Evolutionary conservation across 1,140 invertebrate genomes (phyloP).

Genomic region (Luehdorfia chinensis): DNA sequence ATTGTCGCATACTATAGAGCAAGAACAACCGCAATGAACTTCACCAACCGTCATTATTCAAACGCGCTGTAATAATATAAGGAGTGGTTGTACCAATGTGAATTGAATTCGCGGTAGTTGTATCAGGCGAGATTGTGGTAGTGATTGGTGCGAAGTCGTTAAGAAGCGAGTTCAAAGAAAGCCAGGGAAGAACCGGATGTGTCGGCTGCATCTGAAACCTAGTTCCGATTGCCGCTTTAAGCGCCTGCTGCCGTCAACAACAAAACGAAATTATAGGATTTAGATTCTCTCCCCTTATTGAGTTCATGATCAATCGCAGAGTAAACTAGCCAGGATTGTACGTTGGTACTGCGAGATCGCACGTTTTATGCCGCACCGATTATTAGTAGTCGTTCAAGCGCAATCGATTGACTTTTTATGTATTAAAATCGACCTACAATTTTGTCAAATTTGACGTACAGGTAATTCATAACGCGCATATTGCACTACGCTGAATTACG

Average conservation of each 20-base stretch:
- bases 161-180: slow-evolving; percentile 40
- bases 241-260: slow-evolving; percentile 50
- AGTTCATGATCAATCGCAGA: slow-evolving; percentile 62
- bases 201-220: slow-evolving; percentile 61
- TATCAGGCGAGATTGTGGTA: slow-evolving; percentile 5
- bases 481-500: no score
- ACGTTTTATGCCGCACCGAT: slow-evolving; percentile 39
- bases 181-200: slow-evolving; percentile 43
- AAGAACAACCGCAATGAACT: no score
- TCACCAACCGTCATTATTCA: slow-evolving; percentile 33
- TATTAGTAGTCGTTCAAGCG: slow-evolving; percentile 44
- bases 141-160: slow-evolving; percentile 4
- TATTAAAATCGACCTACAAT: slow-evolving; percentile 32
- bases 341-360: slow-evolving; percentile 48
- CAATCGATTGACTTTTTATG: slow-evolving; percentile 38
- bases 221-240: slow-evolving; percentile 50
- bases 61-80: slow-evolving; percentile 18
- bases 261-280: slow-evolving; percentile 65
- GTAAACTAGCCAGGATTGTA: slow-evolving; percentile 54
- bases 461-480: slow-evolving; percentile 11
- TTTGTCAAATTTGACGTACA: slow-evolving; percentile 42
- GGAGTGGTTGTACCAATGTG: not conserved
- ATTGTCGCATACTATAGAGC: slow-evolving; percentile 51
- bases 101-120: not conserved
- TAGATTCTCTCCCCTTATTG: slow-evolving; percentile 52